Evolutionary conservation across 1,140 invertebrate species (phyloP).

Genomic region (Druon quercuslanigerum): DNA sequence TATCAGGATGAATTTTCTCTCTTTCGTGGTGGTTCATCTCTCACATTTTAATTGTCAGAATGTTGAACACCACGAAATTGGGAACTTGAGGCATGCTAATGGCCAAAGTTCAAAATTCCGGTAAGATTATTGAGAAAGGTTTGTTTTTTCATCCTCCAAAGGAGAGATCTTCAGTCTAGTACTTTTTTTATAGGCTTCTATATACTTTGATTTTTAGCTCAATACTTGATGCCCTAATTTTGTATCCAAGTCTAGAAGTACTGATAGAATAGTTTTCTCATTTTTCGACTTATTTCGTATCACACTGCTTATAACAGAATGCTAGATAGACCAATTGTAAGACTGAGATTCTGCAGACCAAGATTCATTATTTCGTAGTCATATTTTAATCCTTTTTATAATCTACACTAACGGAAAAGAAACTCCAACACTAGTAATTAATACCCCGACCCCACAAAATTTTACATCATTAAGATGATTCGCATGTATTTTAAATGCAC

Average conservation of each 20-base stretch:
- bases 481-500: no score
- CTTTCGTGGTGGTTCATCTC: background rate
- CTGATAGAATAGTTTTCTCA: background rate
- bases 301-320: background rate
- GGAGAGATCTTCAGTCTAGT: background rate
- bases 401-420: no score
- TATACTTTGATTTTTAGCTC: background rate
- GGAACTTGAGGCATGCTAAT: background rate
- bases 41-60: background rate
- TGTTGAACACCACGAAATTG: background rate
- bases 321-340: background rate
- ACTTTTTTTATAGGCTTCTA: background rate
- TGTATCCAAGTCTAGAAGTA: background rate
- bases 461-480: no score
- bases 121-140: constrained; percentile 20
- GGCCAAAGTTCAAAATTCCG: background rate
- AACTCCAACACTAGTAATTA: no score
- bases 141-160: background rate
- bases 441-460: no score
- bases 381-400: no score
- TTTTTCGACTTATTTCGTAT: background rate
- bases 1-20: background rate
- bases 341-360: no score
- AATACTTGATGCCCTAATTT: background rate
- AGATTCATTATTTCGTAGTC: no score